Evolutionary conservation across 1,140 invertebrate species (phyloP), one percentile per base, ranked within the genome.

Genomic region (Penaeus vannamei): DNA sequence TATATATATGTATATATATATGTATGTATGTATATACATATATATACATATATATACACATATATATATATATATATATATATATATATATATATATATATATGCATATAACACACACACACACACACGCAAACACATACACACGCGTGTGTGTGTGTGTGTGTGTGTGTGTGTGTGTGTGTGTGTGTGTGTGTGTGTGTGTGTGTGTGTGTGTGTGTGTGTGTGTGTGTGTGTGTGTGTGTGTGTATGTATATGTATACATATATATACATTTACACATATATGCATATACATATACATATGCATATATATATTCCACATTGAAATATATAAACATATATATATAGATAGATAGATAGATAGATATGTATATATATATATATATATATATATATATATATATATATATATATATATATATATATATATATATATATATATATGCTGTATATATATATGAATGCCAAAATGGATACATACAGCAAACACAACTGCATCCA

Each of bases 381-480:
- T 72, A 72, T 72, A 72, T 72, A 72, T 72, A 72, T 26, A 72
- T 72, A 29, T 72, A 72, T 29, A 72, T 29, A 72, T 72, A 72
- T 72, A 72, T 72, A 72, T 72, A 29, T 72, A 29, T 72, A 72
- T 72, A 72, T 72, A 29, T 72, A 72, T 72, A 72, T 29, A 72
- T 72, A 72, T 14, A 72, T n/a, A 29, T 19, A 10, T 72, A 29
- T 19, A 12, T 5, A 7, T 42, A 7, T 66, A 19, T 66, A 19
- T 66, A 19, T 66, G 29, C n/a, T n/a, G n/a, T 5, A 7, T 42
- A 7, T 66, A 19, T 66, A 19, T 66, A 19, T 66, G 29, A 22
- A 64, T 64, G 4, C n/a, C 2, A n/a, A 20, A n/a, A 20, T 1
- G 2, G 14, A n/a, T 72, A 17, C 66, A 14, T 20, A 32, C 8